Conservation (phyloP, 2,888 invertebrate species). For the Ceratothoa steindachneri region DNA sequence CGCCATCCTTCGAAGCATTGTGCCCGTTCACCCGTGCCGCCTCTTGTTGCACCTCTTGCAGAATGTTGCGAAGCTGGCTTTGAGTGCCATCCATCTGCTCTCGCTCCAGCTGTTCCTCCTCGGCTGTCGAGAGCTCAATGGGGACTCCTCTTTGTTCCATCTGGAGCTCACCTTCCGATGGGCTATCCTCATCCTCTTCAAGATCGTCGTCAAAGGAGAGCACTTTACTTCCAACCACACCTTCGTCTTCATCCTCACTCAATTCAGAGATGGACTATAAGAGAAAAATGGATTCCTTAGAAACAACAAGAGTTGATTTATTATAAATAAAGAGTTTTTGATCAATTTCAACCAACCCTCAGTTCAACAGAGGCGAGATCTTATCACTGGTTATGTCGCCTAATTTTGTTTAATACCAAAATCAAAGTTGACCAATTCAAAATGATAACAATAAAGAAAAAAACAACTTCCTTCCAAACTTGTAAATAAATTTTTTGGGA, state of each 20-base stretch:
- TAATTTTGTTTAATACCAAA: no score
- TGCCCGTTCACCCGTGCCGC: background rate
- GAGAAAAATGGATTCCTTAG: no score
- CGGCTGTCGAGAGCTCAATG: background rate
- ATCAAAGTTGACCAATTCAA: no score
- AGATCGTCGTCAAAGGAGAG: constrained; percentile 32
- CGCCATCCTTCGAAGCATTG: constrained; percentile 5
- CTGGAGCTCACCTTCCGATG: background rate
- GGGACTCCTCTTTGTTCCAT: background rate
- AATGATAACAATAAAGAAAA: no score
- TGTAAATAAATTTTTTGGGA: no score
- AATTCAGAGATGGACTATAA: constrained; percentile 14
- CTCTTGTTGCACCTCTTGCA: constrained; percentile 4
- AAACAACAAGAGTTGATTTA: no score
- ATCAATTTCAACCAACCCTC: no score
- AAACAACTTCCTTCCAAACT: no score
- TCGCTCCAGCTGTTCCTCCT: background rate
- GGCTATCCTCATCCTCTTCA: constrained; percentile 26
- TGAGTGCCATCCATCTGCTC: background rate
- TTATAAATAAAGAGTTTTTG: background rate
- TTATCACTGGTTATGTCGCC: no score
- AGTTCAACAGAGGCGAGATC: no score
- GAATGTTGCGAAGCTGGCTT: background rate
- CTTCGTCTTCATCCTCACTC: constrained; percentile 38
- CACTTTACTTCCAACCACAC: constrained; percentile 27